Percentiles rank a stretch among this genome's conserved stretches.
These are phyloP conservation scores for Lepus townsendii DNA, from an alignment of 2,797 vertebrate species.

Conservation along the genomic window DNA sequence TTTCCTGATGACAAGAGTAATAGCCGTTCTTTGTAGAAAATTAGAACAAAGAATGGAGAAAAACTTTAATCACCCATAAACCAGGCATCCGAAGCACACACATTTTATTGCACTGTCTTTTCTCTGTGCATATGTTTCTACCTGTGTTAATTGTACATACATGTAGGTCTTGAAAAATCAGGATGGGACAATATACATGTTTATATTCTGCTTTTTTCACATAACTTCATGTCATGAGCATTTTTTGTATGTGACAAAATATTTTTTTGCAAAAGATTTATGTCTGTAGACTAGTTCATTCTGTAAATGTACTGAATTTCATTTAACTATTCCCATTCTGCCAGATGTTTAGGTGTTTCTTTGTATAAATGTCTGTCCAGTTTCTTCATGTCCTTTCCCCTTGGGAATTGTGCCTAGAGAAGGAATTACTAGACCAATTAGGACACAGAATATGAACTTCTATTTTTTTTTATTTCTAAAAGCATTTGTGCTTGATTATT, in stretches of 20 bases:
- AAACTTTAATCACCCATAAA: slow-evolving; percentile 3
- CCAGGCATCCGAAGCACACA: not conserved
- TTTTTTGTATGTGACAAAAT: slow-evolving; percentile 21
- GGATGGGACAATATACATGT: not conserved
- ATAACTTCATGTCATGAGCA: not conserved
- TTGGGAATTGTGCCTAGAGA: slow-evolving; percentile 54
- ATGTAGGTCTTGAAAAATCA: slow-evolving; percentile 21
- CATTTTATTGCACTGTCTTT: slow-evolving; percentile 26
- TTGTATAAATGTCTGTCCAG: not conserved
- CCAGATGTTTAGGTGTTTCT: slow-evolving; percentile 13
- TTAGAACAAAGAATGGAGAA: slow-evolving; percentile 60
- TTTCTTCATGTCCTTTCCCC: slow-evolving; percentile 41
- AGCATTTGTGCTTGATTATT: slow-evolving; percentile 14
- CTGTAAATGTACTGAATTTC: not conserved
- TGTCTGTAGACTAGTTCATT: slow-evolving; percentile 20
- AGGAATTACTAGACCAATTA: slow-evolving; percentile 51
- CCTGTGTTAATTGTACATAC: not conserved
- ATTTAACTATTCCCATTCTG: slow-evolving; percentile 3
- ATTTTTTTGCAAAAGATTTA: slow-evolving; percentile 56
- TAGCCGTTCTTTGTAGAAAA: slow-evolving; percentile 21
- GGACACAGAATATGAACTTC: slow-evolving; percentile 19
- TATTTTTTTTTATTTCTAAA: slow-evolving; percentile 43
- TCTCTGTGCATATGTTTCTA: not conserved
- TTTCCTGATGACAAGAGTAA: slow-evolving; percentile 60
- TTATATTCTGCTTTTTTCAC: slow-evolving; percentile 6